phyloP scores from a whole-genome alignment of 2,797 vertebrate genomes.

The Coracias cyanogaster region DNA sequence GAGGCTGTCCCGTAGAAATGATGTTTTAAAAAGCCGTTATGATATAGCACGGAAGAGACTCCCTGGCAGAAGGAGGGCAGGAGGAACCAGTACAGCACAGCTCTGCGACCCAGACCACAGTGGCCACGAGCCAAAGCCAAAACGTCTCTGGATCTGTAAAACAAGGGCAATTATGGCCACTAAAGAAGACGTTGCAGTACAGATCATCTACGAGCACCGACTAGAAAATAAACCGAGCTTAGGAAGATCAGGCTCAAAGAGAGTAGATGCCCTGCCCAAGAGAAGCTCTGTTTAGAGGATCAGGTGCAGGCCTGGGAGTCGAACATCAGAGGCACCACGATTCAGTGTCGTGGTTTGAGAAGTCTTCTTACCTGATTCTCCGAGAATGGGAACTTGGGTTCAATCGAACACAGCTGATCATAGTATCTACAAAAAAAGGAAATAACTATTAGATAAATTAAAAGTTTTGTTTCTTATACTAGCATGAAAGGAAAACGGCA shows the following conservation, averaged over 20 bases:
- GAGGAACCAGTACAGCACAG: neutral
- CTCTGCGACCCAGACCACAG: neutral
- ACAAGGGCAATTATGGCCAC: neutral
- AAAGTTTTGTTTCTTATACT: neutral
- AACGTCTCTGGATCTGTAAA: neutral
- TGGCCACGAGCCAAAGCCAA: neutral
- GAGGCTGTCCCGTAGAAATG: neutral
- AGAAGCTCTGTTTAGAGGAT: neutral
- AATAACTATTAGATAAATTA: neutral
- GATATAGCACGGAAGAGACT: neutral
- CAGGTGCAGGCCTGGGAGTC: neutral
- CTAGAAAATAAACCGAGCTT: neutral
- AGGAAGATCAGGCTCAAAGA: neutral
- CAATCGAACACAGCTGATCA: conserved; percentile 95
- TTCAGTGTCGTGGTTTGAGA: neutral
- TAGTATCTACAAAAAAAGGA: conserved; percentile 86
- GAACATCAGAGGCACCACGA: fast-evolving
- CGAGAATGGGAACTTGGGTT: conserved; percentile 97
- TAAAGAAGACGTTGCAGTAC: neutral
- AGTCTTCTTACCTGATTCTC: conserved; percentile 90
- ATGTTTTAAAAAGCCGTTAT: neutral
- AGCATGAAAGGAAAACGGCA: neutral
- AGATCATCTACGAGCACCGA: fast-evolving
- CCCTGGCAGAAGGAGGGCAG: neutral
- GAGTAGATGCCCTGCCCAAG: neutral